Evolutionary conservation across 2,888 invertebrate species (phyloP).

Genomic region (Acronicta psi): DNA sequence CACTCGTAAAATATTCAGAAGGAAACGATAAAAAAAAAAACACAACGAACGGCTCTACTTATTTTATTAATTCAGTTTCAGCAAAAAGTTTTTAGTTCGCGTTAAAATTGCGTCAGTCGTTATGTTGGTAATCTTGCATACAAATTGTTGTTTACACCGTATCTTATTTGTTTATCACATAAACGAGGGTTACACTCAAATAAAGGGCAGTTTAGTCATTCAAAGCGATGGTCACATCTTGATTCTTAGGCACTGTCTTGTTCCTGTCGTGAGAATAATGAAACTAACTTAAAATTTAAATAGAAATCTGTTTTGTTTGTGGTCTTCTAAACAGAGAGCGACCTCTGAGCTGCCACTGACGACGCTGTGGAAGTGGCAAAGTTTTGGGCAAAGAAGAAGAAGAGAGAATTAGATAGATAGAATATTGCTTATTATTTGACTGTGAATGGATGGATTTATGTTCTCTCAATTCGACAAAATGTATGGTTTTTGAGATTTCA

Average conservation of each 20-base stretch:
- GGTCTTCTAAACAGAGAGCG: too few relatives aligned
- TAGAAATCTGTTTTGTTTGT: too few relatives aligned
- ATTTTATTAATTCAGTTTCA: constrained; percentile 32
- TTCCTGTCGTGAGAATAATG: background rate
- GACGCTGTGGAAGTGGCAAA: too few relatives aligned
- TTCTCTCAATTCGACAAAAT: too few relatives aligned
- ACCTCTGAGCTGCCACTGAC: too few relatives aligned
- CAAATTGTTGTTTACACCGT: constrained; percentile 71
- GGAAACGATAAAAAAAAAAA: background rate
- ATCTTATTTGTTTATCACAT: constrained; percentile 42
- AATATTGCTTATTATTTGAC: too few relatives aligned
- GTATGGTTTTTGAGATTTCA: too few relatives aligned
- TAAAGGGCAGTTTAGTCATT: constrained; percentile 21
- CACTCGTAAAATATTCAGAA: too few relatives aligned
- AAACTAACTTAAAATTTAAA: background rate
- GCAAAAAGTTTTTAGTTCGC: constrained; percentile 49
- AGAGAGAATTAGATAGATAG: too few relatives aligned
- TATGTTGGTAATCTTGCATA: constrained; percentile 65
- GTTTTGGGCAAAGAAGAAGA: too few relatives aligned
- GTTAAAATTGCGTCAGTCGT: constrained; percentile 60
- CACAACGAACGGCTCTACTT: constrained; percentile 46
- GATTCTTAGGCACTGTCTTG: constrained; percentile 15
- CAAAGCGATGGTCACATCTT: constrained; percentile 21
- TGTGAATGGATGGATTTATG: too few relatives aligned
- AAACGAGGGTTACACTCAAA: constrained; percentile 22